Conservation (phyloP, 2,113 vertebrate genomes). For the Psettodes erumei region DNA sequence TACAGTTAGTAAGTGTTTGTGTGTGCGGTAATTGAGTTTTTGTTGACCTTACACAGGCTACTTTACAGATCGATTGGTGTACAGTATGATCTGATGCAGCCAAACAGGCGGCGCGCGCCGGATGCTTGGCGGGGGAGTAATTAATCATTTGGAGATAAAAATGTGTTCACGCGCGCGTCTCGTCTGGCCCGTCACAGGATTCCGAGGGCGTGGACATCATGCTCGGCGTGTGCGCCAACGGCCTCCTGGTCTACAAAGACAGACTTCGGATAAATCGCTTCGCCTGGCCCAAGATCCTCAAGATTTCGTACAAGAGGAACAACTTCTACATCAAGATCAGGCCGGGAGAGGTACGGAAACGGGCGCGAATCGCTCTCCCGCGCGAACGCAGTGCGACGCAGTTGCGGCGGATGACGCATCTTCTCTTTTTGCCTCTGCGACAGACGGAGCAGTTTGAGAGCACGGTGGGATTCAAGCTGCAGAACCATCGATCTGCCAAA, state of each 20-base stretch:
- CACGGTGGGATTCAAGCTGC: slow-evolving; percentile 97
- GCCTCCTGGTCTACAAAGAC: slow-evolving; percentile 97
- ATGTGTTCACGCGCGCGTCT: not conserved
- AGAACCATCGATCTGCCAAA: slow-evolving; percentile 95
- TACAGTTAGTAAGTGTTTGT: slow-evolving; percentile 20
- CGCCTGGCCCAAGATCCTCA: slow-evolving; percentile 99
- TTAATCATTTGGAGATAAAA: not conserved
- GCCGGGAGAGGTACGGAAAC: slow-evolving; percentile 91
- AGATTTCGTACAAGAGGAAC: slow-evolving; percentile 98
- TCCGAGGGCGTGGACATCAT: slow-evolving; percentile 99
- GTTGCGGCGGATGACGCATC: not conserved
- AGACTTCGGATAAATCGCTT: slow-evolving; percentile 97
- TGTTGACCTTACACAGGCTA: slow-evolving; percentile 43
- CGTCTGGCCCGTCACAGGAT: slow-evolving; percentile 82
- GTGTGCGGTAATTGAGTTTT: slow-evolving; percentile 56
- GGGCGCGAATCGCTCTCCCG: too few relatives aligned
- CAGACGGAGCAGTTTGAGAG: slow-evolving; percentile 98
- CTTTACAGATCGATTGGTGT: slow-evolving; percentile 55
- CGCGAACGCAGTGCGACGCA: too few relatives aligned
- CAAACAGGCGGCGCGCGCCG: not conserved
- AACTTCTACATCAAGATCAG: slow-evolving; percentile 99
- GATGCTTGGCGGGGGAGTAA: not conserved
- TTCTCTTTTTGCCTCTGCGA: slow-evolving; percentile 57
- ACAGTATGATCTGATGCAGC: slow-evolving; percentile 11
- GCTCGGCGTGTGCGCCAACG: slow-evolving; percentile 96